Evolutionary conservation across 53 echinoderm and acorn worm genomes (phyloP).

Genomic region (Holothuria scabra): DNA sequence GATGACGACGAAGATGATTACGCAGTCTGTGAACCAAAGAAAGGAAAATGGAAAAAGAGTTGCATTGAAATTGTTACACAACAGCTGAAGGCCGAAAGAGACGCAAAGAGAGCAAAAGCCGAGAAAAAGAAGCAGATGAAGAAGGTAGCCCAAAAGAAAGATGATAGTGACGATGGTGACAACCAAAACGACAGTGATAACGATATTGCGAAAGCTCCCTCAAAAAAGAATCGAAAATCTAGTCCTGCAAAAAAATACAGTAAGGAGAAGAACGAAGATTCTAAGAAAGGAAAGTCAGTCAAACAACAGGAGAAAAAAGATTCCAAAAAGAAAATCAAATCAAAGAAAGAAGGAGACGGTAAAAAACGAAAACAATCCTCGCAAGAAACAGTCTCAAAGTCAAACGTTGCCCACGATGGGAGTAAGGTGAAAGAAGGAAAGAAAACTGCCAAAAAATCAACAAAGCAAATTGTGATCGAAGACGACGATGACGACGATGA

Average conservation of each 20-base stretch:
- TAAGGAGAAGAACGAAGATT: constrained; percentile 18
- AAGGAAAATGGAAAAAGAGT: constrained; percentile 42
- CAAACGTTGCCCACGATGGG: neutral
- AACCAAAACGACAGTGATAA: neutral
- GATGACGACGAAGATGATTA: constrained; percentile 56
- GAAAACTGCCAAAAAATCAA: neutral
- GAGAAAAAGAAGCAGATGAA: constrained; percentile 23
- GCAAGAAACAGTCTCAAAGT: neutral
- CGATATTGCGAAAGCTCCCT: neutral
- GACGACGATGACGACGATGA: neutral
- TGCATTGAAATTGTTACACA: constrained; percentile 34
- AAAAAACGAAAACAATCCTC: neutral
- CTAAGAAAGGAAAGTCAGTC: neutral
- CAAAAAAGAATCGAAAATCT: constrained; percentile 5
- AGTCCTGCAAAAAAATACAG: constrained; percentile 17
- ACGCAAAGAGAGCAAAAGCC: constrained; percentile 14
- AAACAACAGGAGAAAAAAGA: constrained; percentile 14
- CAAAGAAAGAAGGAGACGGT: neutral
- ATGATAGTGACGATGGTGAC: neutral
- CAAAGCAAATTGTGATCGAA: neutral
- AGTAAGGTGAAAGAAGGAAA: constrained; percentile 3
- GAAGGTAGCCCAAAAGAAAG: neutral
- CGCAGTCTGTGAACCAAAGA: constrained; percentile 28
- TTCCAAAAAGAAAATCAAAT: neutral
- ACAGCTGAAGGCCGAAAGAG: constrained; percentile 36